Conservation (phyloP, 2,113 vertebrate genomes). For the Lethenteron camtschaticum region DNA sequence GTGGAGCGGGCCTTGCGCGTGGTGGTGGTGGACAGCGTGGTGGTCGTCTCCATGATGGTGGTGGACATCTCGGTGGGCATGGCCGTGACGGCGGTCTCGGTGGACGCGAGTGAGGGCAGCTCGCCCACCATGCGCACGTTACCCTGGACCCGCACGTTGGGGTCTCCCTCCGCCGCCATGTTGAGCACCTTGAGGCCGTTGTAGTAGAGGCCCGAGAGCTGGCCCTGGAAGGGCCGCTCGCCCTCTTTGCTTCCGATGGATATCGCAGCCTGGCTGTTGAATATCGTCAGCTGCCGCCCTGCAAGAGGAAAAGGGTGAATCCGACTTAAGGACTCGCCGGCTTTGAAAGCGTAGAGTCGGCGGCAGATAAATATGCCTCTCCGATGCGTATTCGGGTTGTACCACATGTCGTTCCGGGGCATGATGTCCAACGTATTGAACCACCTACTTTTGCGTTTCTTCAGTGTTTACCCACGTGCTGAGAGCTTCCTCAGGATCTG, state of each 20-base stretch:
- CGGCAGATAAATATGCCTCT: no score
- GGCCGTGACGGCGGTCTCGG: slow-evolving; percentile 59
- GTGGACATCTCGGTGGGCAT: slow-evolving; percentile 89
- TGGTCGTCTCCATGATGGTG: slow-evolving; percentile 91
- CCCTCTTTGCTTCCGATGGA: slow-evolving; percentile 81
- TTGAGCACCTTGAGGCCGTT: slow-evolving; percentile 91
- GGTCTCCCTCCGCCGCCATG: slow-evolving; percentile 81
- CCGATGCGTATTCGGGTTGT: no score
- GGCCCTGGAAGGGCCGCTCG: slow-evolving; percentile 85
- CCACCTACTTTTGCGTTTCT: no score
- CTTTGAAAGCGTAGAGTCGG: no score
- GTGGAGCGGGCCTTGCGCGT: slow-evolving; percentile 79
- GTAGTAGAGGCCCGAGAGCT: slow-evolving; percentile 93
- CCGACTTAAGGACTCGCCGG: no score
- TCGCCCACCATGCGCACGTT: slow-evolving; percentile 83
- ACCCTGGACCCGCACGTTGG: slow-evolving; percentile 79
- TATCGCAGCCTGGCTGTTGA: slow-evolving; percentile 98
- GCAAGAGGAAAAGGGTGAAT: slow-evolving; percentile 31
- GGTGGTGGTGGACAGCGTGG: slow-evolving; percentile 79
- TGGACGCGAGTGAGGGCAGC: slow-evolving; percentile 53
- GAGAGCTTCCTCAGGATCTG: no score
- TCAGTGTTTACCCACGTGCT: no score
- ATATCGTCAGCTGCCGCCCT: slow-evolving; percentile 98
- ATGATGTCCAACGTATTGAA: no score
- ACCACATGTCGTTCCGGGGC: no score